Evolutionary conservation across 1,140 invertebrate species (phyloP).

Genomic region (Cyclargus thomasi): DNA sequence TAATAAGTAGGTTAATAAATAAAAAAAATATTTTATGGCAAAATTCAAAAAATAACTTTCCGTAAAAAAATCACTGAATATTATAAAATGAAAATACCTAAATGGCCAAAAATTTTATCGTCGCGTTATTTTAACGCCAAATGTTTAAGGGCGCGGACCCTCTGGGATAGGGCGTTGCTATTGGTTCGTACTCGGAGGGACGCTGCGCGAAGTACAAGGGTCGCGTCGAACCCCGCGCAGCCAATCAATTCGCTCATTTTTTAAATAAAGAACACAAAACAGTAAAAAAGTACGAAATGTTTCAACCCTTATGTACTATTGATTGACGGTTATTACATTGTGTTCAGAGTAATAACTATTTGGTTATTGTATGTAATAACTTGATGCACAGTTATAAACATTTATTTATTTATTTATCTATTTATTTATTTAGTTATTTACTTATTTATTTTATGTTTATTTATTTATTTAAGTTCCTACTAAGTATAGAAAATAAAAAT

Average conservation of each 20-base stretch:
- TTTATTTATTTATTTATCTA: too few species aligned
- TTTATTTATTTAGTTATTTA: too few species aligned
- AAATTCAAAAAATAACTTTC: too few species aligned
- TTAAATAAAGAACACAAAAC: conserved; percentile 65
- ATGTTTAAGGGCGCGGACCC: conserved; percentile 56
- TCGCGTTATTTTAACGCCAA: conserved; percentile 24
- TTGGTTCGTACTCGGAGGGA: conserved; percentile 54
- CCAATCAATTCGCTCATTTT: conserved; percentile 71
- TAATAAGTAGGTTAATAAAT: too few species aligned
- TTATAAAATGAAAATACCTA: background rate
- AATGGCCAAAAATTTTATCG: conserved; percentile 17
- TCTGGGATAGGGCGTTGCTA: conserved; percentile 32
- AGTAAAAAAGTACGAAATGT: conserved; percentile 46
- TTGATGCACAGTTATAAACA: too few species aligned
- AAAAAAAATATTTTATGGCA: too few species aligned
- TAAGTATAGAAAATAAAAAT: too few species aligned
- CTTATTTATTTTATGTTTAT: too few species aligned
- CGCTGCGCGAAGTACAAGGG: conserved; percentile 47
- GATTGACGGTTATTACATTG: conserved; percentile 32
- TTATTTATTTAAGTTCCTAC: too few species aligned
- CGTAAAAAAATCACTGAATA: background rate
- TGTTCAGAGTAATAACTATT: background rate
- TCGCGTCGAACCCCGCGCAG: conserved; percentile 44
- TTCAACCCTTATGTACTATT: conserved; percentile 48
- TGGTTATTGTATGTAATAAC: background rate